Percentiles rank a stretch among this genome's conserved stretches.
Conservation (phyloP, 2,888 invertebrate species). For the Tachystola acroxantha region DNA sequence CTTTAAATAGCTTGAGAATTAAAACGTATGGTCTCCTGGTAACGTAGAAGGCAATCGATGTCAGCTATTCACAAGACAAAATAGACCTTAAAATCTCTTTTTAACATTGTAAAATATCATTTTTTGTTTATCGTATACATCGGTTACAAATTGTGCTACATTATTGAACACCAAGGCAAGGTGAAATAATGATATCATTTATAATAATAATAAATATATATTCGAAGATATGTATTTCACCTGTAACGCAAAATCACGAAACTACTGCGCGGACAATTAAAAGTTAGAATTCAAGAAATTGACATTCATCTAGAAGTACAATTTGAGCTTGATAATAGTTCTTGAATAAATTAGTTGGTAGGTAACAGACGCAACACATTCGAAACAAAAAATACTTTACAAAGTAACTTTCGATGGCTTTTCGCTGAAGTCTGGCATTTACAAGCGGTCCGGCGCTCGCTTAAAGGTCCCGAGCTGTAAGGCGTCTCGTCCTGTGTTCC, state of each 20-base stretch:
- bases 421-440: slow-evolving; percentile 11
- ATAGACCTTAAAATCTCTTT: slow-evolving; percentile 73
- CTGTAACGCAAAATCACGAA: slow-evolving; percentile 65
- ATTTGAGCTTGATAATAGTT: slow-evolving; percentile 41
- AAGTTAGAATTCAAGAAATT: slow-evolving; percentile 45
- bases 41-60: slow-evolving; percentile 65
- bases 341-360: slow-evolving; percentile 41
- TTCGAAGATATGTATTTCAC: slow-evolving; percentile 67
- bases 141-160: slow-evolving; percentile 76
- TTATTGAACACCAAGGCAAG: slow-evolving; percentile 75
- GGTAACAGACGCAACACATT: slow-evolving; percentile 52
- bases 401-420: slow-evolving; percentile 25
- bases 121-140: slow-evolving; percentile 74
- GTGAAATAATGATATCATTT: slow-evolving; percentile 58
- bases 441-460: not conserved
- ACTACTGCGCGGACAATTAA: slow-evolving; percentile 44
- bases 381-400: slow-evolving; percentile 35
- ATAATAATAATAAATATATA: slow-evolving; percentile 47
- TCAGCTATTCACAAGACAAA: slow-evolving; percentile 64
- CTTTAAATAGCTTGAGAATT: slow-evolving; percentile 8
- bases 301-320: slow-evolving; percentile 63
- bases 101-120: slow-evolving; percentile 76
- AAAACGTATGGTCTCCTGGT: slow-evolving; percentile 56
- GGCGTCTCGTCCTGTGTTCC: too few species aligned
- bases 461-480: too few species aligned